Evolutionary conservation across 2,888 invertebrate genomes (phyloP).

Genomic region (Acronicta psi): DNA sequence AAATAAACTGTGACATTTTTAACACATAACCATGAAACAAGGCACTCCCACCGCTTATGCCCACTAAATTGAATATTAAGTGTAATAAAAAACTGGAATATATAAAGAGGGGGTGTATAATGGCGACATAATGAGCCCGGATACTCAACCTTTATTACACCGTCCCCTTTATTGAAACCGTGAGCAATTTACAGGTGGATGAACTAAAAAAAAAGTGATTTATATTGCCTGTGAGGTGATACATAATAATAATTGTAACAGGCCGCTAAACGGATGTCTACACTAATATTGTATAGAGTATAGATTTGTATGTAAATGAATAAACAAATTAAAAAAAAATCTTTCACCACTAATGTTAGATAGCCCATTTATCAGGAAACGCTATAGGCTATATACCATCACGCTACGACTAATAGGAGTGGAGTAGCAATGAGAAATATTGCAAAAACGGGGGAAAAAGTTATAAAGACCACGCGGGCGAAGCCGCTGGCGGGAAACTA

Average conservation of each 20-base stretch:
- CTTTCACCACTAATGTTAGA: no score
- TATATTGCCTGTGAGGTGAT: slow-evolving; percentile 48
- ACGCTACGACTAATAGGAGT: no score
- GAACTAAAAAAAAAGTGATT: slow-evolving; percentile 42
- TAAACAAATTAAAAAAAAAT: no score
- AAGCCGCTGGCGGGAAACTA: no score
- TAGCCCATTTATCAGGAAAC: no score
- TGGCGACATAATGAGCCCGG: slow-evolving; percentile 62
- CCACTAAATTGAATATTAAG: slow-evolving; percentile 72
- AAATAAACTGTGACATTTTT: slow-evolving; percentile 11
- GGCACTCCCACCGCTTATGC: slow-evolving; percentile 32
- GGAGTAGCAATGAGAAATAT: no score
- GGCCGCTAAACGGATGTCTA: no score
- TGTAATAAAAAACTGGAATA: slow-evolving; percentile 71
- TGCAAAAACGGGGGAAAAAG: no score
- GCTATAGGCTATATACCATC: no score
- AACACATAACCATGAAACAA: slow-evolving; percentile 23
- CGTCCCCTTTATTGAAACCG: slow-evolving; percentile 53
- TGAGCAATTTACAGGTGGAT: slow-evolving; percentile 47
- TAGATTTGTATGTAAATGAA: no score
- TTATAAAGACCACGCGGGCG: no score
- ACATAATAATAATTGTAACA: slow-evolving; percentile 29
- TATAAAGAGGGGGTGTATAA: slow-evolving; percentile 60
- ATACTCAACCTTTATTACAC: slow-evolving; percentile 63
- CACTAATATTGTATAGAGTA: no score